Evolutionary conservation across 2,888 invertebrate genomes (phyloP), one percentile per base, ranked within the genome.

Genomic region (Vesta saturnalis): DNA sequence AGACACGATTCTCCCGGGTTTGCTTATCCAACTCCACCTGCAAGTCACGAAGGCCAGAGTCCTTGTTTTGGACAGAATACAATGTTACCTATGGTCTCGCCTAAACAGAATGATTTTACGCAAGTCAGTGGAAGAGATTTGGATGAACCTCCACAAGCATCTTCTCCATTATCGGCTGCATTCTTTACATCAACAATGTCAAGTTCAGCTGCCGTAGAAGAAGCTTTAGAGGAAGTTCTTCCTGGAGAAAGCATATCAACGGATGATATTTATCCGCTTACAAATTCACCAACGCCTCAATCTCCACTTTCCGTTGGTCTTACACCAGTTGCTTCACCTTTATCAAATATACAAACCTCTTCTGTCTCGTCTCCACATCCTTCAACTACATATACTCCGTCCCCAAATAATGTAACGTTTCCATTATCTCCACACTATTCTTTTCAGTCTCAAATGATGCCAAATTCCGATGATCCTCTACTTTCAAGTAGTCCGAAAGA

Each of bases 181-280:
- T 94, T 93, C 82, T 94, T 93, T 81, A 93, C 93, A 54, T 90
- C 91, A 43, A 92, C 93, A 12, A 94, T 94, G 89, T 94, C 94
- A 1, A 93, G 93, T 76, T 93, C 94, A 57, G 94, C 93, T 76
- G 94, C 94, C 75, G 94, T 94, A 0, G 94, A 94, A 82, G 94
- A 94, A 83, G 94, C 94, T 0, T 83, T 94, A 62, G 93, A 92
- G 80, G 94, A 94, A 84, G 94, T 94, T 0, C 83, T 94, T 60
- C 94, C 94, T 1, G 93, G 92, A 73, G 93, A 93, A 83, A 91
- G 89, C 74, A 87, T 89, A 46, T 85, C 86, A 43, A 85, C 85
- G 22, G 87, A 89, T 74, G 85, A 86, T 69, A 77, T 85, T 6
- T 85, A 84, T 67, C 83, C 84, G n/a, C 72, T 84, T 30, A 82